A percentile compares a stretch with the other conserved stretches of the same genome.
These are phyloP conservation scores for Drosophila sturtevanti DNA, from an alignment of 1,140 invertebrate genomes.

Conservation along the genomic window DNA sequence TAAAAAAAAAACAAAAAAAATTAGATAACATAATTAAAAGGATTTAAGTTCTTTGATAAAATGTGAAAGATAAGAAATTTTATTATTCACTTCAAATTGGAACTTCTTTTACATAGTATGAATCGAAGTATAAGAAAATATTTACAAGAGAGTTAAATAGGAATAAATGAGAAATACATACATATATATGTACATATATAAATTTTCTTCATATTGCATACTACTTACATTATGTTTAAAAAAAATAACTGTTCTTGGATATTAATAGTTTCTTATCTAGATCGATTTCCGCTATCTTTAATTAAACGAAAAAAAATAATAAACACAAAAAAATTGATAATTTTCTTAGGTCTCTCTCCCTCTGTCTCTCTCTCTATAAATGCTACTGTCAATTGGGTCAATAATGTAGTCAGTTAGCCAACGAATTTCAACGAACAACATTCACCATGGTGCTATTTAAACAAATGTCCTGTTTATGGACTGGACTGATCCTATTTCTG, in stretches of 20 bases:
- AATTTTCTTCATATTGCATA: no score
- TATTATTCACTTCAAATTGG: background rate
- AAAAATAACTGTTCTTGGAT: background rate
- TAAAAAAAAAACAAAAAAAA: background rate
- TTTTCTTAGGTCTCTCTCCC: background rate
- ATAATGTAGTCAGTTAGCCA: background rate
- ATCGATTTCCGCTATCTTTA: background rate
- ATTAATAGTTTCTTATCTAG: constrained; percentile 5
- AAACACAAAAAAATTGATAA: constrained; percentile 1
- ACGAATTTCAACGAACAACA: background rate
- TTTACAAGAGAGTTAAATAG: background rate
- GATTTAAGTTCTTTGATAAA: constrained; percentile 6
- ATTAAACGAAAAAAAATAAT: no score
- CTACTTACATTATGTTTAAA: background rate
- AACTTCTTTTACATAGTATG: background rate
- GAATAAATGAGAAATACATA: no score
- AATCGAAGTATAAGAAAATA: background rate
- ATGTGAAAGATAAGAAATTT: background rate
- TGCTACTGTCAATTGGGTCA: background rate
- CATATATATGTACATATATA: no score
- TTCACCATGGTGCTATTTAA: background rate
- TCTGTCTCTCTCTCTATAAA: background rate
- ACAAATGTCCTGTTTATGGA: background rate
- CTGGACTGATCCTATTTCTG: background rate
- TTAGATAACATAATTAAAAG: constrained; percentile 15